Base-by-base conservation (phyloP, 1,140 invertebrate species). In the Hylaeus anthracinus region DNA sequence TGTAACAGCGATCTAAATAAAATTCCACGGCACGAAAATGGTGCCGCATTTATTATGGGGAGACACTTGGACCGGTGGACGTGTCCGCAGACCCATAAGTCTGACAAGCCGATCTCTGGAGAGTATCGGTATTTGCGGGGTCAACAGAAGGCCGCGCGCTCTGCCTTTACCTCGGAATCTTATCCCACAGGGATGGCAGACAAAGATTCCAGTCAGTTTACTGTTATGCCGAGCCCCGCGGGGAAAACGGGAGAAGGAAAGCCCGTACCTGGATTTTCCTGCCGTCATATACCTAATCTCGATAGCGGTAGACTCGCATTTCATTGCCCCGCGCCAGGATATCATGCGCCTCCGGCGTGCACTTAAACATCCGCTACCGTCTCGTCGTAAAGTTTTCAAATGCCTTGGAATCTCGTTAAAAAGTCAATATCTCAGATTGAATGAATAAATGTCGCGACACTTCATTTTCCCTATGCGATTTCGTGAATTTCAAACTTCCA, bases 151-250 rank as follows among this genome's bases (percentile, higher is more conserved):
- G 64, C 76, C 71, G 69, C 61, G 41, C 61, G 41, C 63, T 79
- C 70, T 64, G 71, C 66, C 76, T 86, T 80, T 72, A 48, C 85
- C 76, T 41, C 76, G 70, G 66, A 74, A 64, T 86, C 82, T 87
- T 83, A 78, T 81, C 86, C 85, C 85, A 41, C 70, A 26, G 81
- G 85, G 77, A 81, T 63, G 60, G 72, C 81, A 77, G 78, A 84
- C 81, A 84, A 78, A 86, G 82, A 87, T 87, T 87, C 75, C 71
- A 87, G 79, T 78, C 82, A 79, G 82, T 87, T 87, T 87, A 87
- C 79, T 79, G 86, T 73, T 87, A 87, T 84, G 75, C 60, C 60
- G 75, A 39, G 69, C 55, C 82, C 78, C 79, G 78, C 55, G 72
- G 75, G 81, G 71, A 69, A 65, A 66, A 72, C 80, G 83, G 56